These are phyloP conservation scores for Tachina grossa DNA, from an alignment of 2,888 invertebrate species.

Conservation along the genomic window DNA sequence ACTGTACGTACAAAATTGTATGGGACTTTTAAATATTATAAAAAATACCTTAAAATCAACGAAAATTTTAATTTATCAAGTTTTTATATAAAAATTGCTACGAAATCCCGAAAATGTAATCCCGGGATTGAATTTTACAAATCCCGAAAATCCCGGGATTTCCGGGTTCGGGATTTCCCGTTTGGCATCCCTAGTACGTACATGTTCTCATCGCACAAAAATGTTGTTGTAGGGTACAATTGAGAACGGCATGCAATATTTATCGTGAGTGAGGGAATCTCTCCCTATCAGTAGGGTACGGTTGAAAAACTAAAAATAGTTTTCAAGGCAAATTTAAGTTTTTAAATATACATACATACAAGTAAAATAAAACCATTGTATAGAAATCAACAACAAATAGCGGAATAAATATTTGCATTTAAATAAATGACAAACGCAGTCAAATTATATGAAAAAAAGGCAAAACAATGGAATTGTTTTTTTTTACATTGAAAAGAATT, in stretches of 20 bases:
- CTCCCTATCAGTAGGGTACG: conserved; percentile 26
- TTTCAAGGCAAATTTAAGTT: conserved; percentile 60
- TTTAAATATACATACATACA: conserved; percentile 32
- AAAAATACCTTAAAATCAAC: too few species aligned
- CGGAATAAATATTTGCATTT: conserved; percentile 13
- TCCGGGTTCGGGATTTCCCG: too few species aligned
- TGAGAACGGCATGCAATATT: not conserved
- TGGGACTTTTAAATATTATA: too few species aligned
- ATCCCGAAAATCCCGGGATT: too few species aligned
- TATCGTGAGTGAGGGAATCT: conserved; percentile 49
- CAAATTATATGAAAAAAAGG: conserved; percentile 17
- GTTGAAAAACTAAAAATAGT: conserved; percentile 44
- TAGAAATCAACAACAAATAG: conserved; percentile 34
- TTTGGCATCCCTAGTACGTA: too few species aligned
- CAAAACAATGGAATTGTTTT: conserved; percentile 37
- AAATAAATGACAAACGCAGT: conserved; percentile 8
- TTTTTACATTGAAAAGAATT: conserved; percentile 37
- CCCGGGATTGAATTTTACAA: too few species aligned
- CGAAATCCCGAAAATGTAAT: too few species aligned
- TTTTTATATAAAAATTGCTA: too few species aligned
- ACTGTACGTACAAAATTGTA: too few species aligned
- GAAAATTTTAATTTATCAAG: too few species aligned
- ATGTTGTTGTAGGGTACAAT: conserved; percentile 9
- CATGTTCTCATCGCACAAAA: not conserved
- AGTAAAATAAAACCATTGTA: conserved; percentile 8